phyloP scores from a whole-genome alignment of 2,888 invertebrate genomes.

The Ethmia dodecea region DNA sequence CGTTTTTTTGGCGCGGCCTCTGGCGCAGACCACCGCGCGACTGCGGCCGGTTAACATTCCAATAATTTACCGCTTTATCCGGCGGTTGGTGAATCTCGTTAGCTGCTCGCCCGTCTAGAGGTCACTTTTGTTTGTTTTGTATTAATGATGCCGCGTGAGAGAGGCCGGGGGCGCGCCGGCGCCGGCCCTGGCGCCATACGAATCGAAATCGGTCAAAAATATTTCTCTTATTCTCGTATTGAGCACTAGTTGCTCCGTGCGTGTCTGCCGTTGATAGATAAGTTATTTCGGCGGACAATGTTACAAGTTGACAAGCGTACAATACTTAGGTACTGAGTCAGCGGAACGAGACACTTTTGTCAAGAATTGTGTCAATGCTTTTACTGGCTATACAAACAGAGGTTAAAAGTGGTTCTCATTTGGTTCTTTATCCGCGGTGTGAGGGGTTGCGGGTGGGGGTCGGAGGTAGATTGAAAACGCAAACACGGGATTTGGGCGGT shows the following conservation, averaged over 20 bases:
- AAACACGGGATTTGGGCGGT: slow-evolving; percentile 70
- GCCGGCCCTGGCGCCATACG: slow-evolving; percentile 65
- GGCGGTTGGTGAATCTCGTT: slow-evolving; percentile 73
- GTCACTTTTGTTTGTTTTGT: slow-evolving; percentile 76
- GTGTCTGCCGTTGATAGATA: slow-evolving; percentile 56
- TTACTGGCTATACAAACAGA: slow-evolving; percentile 50
- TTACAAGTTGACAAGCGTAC: too few species aligned
- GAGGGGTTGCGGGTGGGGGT: slow-evolving; percentile 35
- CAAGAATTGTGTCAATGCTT: too few species aligned
- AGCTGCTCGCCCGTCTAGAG: slow-evolving; percentile 67
- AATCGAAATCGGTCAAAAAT: slow-evolving; percentile 64
- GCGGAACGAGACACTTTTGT: too few species aligned
- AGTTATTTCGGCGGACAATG: slow-evolving; percentile 48
- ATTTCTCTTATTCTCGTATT: slow-evolving; percentile 68
- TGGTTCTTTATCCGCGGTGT: slow-evolving; percentile 40
- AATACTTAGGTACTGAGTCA: too few species aligned
- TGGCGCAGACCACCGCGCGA: slow-evolving; percentile 61
- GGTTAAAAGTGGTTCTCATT: slow-evolving; percentile 37
- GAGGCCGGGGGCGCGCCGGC: slow-evolving; percentile 70
- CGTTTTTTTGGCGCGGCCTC: slow-evolving; percentile 59
- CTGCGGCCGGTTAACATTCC: slow-evolving; percentile 56
- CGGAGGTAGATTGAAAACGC: slow-evolving; percentile 44
- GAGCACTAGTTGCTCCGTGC: slow-evolving; percentile 42
- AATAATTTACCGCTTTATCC: slow-evolving; percentile 76
- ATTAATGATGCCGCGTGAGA: slow-evolving; percentile 66